Evolutionary conservation across 2,797 vertebrate genomes (phyloP), one percentile per base, ranked within the genome.

Genomic region (Cossypha polioptera): DNA sequence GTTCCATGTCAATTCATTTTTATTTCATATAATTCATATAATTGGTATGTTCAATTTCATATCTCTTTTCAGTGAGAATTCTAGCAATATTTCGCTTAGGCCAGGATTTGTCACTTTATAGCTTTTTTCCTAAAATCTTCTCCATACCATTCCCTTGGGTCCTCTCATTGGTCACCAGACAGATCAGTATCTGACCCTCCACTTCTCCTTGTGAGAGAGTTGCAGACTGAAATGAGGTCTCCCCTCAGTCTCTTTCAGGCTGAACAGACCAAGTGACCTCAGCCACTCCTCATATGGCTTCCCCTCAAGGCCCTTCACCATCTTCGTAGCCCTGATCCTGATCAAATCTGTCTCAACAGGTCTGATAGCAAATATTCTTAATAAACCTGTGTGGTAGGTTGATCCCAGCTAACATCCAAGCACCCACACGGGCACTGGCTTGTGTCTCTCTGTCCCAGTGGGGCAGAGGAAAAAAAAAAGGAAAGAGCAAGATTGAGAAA

Each of bases 301-400:
- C 9, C 35, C 9, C 3, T 61, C 22, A 1, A 55, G 55, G 16
- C 4, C 45, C 16, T 54, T 81, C 48, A 42, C 18, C 21, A 2
- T 55, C 55, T 55, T 61, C 0, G 0, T 28, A 42, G 35, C 3
- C 21, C 35, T n/a, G 12, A 53, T 53, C 5, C 17, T 35, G 16
- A 47, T 47, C 13, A 62, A 8, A 57, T 66, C 3, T 51, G 3
- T 53, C 50, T 86, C 50, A 63, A 10, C 3, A 40, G 6, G 3
- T 75, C n/a, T 47, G 16, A 47, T 10, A 72, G 16, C 2, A 24
- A 61, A 16, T 50, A 50, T 33, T 67, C 31, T 45, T 59, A 66
- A 54, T 38, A 90, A 61, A 71, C 1, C 10, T 42, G 1, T 38
- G 11, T 50, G 9, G 3, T 38, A 50, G 2, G 3, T 36, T 85